Base-by-base conservation (phyloP, 2,888 invertebrate genomes). In the Chloroclysta siterata region DNA sequence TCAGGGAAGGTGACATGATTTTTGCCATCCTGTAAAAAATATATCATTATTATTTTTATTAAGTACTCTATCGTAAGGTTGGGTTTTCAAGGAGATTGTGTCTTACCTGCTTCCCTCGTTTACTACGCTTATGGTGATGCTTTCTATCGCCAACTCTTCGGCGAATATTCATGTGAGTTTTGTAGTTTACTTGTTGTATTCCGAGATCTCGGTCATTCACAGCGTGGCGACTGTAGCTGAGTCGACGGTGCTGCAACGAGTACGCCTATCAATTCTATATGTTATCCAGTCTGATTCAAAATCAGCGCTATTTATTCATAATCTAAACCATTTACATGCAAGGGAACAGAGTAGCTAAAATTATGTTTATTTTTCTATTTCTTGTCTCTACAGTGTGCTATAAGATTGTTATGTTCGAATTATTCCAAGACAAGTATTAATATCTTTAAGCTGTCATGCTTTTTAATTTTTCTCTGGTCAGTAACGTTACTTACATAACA, bases 201-300 rank as follows among this genome's bases (percentile, higher is more conserved):
- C 97, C 96, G 71, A 98, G 94, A 90, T 98, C 98, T 65, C 96
- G 94, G 84, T 98, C 98, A 84, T 97, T 96, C 56, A 98, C 97
- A 44, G 98, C 97, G 84, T 98, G 98, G 58, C 98, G 94, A 84
- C 97, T 97, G 94, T 98, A 98, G 90, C 97, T 97, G 76, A 98
- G 93, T 60, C 97, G 95, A 61, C 98, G 97, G 87, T 97, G 97
- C 97, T 98, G 94, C 66, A 68, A 66, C 53, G 60, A 60, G 60
- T 53, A 66, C 33, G 41, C 50, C 60, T 42, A 60, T 56, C 17
- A 59, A 13, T 46, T 57, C 51, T 10, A 58, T 29, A 48, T 51
- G 36, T 53, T 62, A 56, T 17, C 13, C 41, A 57, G 33, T 51
- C 46, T 47, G 28, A 47, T 54, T 53, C 4, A 22, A 33, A 53